Conservation (phyloP, 2,113 vertebrate genomes). For the Ivindomyrus marchei region DNA sequence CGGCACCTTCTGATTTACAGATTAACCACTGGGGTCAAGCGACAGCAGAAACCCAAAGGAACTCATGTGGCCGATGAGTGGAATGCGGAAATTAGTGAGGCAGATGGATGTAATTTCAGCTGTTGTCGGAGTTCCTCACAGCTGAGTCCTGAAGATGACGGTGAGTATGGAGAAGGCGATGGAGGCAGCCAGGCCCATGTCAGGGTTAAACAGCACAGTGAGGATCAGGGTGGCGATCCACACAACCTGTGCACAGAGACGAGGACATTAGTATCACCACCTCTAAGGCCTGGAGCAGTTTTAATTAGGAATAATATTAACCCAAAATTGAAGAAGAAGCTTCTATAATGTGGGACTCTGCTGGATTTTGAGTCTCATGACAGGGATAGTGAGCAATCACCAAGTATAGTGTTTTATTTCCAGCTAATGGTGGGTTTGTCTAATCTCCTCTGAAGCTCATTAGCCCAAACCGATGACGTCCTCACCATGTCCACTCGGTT, state of each 20-base stretch:
- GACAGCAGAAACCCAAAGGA: neutral
- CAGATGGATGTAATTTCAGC: neutral
- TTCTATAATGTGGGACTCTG: neutral
- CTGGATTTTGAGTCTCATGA: neutral
- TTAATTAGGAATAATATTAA: neutral
- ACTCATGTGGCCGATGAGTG: neutral
- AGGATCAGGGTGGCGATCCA: conserved; percentile 81
- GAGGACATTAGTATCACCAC: neutral
- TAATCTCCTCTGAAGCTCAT: neutral
- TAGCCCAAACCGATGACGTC: neutral
- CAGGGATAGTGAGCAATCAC: neutral
- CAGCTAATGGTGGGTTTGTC: neutral
- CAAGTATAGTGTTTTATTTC: neutral
- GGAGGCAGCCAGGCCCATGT: conserved; percentile 70
- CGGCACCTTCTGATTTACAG: neutral
- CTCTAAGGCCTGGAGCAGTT: neutral
- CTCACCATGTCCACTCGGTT: conserved; percentile 80
- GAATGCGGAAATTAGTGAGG: neutral
- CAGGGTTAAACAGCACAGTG: conserved; percentile 77
- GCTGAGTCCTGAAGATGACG: conserved; percentile 80
- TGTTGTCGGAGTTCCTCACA: conserved; percentile 56
- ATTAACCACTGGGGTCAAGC: neutral
- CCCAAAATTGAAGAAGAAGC: neutral
- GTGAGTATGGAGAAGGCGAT: conserved; percentile 78
- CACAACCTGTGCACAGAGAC: conserved; percentile 54